phyloP scores from a whole-genome alignment of 2,888 invertebrate genomes.

The Chouioia cunea region DNA sequence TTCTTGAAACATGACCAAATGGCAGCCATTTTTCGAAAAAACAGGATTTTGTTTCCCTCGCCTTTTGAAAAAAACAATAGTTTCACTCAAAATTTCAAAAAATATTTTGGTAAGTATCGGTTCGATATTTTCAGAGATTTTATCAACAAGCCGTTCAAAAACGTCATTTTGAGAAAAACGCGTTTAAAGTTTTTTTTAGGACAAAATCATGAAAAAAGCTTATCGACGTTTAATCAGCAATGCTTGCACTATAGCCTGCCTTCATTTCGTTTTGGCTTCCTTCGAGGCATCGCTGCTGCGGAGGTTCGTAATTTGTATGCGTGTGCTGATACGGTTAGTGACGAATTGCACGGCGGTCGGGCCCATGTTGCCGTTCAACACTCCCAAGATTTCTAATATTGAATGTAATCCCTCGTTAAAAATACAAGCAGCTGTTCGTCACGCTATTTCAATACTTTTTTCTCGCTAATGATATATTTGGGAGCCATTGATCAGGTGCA shows the following conservation, averaged over 20 bases:
- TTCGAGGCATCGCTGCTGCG: constrained; percentile 46
- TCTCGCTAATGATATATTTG: no score
- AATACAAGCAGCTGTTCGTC: constrained; percentile 45
- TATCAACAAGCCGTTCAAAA: constrained; percentile 38
- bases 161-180: constrained; percentile 46
- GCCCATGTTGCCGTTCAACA: constrained; percentile 47
- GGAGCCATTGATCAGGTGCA: no score
- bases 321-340: constrained; percentile 38
- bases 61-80: no score
- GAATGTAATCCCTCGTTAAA: constrained; percentile 50
- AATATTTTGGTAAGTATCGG: constrained; percentile 43
- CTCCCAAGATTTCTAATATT: constrained; percentile 49
- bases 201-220: constrained; percentile 44
- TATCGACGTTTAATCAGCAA: constrained; percentile 45
- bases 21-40: no score
- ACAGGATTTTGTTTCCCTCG: no score
- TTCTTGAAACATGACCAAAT: no score
- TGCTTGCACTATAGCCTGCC: constrained; percentile 54
- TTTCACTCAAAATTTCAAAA: no score
- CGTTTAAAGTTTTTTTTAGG: constrained; percentile 42
- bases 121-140: constrained; percentile 39
- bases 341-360: constrained; percentile 37
- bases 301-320: constrained; percentile 41
- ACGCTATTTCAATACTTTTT: constrained; percentile 47
- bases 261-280: constrained; percentile 45